Evolutionary conservation across 1,140 invertebrate genomes (phyloP).

Genomic region (Chrysomallon squamiferum): DNA sequence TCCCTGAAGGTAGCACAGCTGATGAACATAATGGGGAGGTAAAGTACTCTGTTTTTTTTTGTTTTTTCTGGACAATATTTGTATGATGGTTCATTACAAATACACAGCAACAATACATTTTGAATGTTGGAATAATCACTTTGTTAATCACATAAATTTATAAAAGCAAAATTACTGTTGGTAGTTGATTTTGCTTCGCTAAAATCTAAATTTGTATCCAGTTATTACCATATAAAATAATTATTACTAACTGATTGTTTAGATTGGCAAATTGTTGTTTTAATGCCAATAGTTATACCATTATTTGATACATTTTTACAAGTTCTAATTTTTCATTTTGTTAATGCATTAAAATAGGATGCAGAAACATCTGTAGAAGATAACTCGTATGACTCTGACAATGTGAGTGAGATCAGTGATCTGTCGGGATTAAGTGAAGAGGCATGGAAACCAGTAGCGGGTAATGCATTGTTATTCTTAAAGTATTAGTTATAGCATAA

Average conservation of each 20-base stretch:
- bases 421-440: conserved; percentile 75
- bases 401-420: conserved; percentile 72
- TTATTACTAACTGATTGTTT: too few relatives aligned
- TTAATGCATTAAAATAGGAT: not conserved
- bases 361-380: conserved; percentile 8
- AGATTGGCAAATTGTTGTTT: too few relatives aligned
- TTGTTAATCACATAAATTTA: not conserved
- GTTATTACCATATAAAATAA: too few relatives aligned
- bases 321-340: too few relatives aligned
- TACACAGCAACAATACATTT: not conserved
- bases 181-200: not conserved
- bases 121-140: not conserved
- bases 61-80: too few relatives aligned
- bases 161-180: not conserved
- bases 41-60: too few relatives aligned
- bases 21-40: not conserved
- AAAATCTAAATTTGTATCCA: not conserved
- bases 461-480: conserved; percentile 37
- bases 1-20: not conserved
- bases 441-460: conserved; percentile 70
- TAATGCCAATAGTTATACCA: too few relatives aligned
- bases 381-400: conserved; percentile 65
- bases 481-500: not conserved
- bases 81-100: too few relatives aligned
- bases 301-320: too few relatives aligned